Base-by-base conservation (phyloP, 30 jellyfish, hydroid and myxozoan species). In the Turritopsis rubra region DNA sequence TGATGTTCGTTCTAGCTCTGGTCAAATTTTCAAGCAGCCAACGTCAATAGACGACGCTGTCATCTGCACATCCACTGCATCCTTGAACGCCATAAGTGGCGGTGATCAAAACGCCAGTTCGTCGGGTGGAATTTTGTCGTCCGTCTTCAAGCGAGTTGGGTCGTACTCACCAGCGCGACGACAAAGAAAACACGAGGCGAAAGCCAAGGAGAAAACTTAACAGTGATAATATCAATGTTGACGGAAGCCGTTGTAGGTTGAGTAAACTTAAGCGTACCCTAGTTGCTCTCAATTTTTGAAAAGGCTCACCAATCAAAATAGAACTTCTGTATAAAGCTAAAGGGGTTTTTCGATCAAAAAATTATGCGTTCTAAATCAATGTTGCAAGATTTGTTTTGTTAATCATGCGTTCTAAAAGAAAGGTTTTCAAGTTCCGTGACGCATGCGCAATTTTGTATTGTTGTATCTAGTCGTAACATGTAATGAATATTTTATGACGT, bases 1-100 rank as follows among this genome's bases (percentile, higher is more conserved):
- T 1, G 98, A 92, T 0, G 93, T 82, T 83, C 93, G 98, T 0
- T 86, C 98, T 8, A 79, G 79, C 53, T 88, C 98, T 9, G 93
- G 91, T 18, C 96, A 89, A 21, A 89, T 92, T 82, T 88, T 84
- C 71, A 85, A 85, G 52, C 94, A 92, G 20, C 88, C 87, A 19
- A 25, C 81, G 29, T 65, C 93, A 4, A 82, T 28, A 16, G 96
- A 88, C 71, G 96, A 92, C 73, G 96, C 73, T 28, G 90, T 87
- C 22, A 65, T 87, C 3, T 84, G 84, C 5, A 70, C 96, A 28
- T 75, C 88, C 28, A 52, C 90, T 54, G 73, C 95, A 5, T 92
- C 98, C 22, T 75, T 92, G 75, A 92, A 84, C 75, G 92, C 95
- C 31, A 92, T 92, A 19, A 84, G 95, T 16, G 80, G 53, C 7